These are phyloP conservation scores for Gorsachius magnificus DNA, from an alignment of 2,797 vertebrate species.

Conservation along the genomic window DNA sequence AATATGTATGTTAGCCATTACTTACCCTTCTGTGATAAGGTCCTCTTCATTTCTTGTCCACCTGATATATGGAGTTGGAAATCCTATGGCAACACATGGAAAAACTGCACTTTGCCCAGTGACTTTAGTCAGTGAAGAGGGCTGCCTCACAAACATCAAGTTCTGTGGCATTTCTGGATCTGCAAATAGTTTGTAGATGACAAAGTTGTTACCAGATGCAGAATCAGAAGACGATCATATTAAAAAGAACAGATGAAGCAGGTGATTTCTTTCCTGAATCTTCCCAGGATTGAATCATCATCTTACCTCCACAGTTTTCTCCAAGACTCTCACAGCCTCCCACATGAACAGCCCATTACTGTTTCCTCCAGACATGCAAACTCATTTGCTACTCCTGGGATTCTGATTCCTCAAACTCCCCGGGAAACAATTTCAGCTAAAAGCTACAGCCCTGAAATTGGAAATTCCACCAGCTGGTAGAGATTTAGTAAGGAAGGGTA, in stretches of 20 bases:
- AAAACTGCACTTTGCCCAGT: slow-evolving; percentile 81
- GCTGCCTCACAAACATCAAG: slow-evolving; percentile 82
- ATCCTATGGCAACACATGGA: slow-evolving; percentile 82
- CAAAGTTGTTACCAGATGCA: background rate
- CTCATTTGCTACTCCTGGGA: background rate
- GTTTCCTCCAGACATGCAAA: background rate
- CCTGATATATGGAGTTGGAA: slow-evolving; percentile 77
- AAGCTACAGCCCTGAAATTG: background rate
- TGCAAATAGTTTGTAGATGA: slow-evolving; percentile 52
- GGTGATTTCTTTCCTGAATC: background rate
- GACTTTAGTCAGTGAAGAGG: slow-evolving; percentile 75
- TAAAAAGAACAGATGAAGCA: background rate
- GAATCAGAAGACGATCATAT: fast-evolving
- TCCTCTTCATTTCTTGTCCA: slow-evolving; percentile 85
- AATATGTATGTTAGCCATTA: background rate
- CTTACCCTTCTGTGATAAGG: slow-evolving; percentile 70
- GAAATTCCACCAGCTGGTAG: background rate
- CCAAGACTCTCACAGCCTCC: background rate
- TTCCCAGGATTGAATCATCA: background rate
- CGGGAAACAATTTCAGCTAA: background rate
- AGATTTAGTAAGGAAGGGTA: background rate
- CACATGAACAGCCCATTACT: background rate
- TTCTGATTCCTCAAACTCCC: background rate
- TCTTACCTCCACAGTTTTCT: background rate
- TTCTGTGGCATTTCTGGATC: slow-evolving; percentile 80